These are phyloP conservation scores for Misgurnus anguillicaudatus DNA, from an alignment of 2,113 vertebrate species.

Conservation along the genomic window DNA sequence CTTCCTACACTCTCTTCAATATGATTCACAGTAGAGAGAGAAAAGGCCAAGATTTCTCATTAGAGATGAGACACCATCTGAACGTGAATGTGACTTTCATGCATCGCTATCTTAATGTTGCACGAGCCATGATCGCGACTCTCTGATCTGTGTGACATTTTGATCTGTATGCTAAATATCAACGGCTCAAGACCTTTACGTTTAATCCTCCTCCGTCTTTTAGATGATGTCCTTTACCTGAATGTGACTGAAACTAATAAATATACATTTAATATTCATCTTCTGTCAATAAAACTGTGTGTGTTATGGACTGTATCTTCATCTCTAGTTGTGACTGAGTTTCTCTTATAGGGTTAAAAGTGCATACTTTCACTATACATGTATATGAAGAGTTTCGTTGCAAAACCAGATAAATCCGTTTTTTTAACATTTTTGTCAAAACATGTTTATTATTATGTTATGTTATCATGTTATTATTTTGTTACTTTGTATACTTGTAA, in stretches of 20 bases:
- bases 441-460: no score
- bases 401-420: no score
- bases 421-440: no score
- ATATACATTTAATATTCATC: background rate
- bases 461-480: no score
- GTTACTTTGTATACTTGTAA: no score
- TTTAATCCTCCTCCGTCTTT: no score
- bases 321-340: no score
- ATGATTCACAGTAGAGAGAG: constrained; percentile 20
- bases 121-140: background rate
- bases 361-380: no score
- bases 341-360: no score
- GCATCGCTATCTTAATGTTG: no score
- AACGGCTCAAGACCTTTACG: background rate
- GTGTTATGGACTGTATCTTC: no score
- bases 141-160: background rate
- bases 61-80: background rate
- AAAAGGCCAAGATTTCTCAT: constrained; percentile 6
- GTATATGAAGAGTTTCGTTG: no score
- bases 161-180: background rate
- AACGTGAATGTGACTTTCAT: background rate
- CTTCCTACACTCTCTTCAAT: constrained; percentile 4
- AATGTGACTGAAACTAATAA: background rate
- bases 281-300: background rate
- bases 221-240: background rate